These are phyloP conservation scores for Xyrauchen texanus DNA, from an alignment of 2,113 vertebrate species.

Conservation along the genomic window DNA sequence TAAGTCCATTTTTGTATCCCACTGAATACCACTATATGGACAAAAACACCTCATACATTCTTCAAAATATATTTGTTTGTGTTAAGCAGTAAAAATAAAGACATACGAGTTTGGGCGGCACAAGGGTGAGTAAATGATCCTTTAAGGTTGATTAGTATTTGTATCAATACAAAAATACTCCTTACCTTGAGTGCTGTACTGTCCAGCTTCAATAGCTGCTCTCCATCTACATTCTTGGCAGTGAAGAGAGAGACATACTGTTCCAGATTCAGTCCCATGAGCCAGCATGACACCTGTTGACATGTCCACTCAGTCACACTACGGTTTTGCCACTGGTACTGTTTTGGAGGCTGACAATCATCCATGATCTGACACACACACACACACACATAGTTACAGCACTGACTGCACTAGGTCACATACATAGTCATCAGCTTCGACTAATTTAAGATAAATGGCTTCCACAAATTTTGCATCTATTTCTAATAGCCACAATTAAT, in stretches of 20 bases:
- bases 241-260: conserved; percentile 90
- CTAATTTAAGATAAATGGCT: too few relatives aligned
- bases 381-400: background rate
- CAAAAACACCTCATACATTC: too few relatives aligned
- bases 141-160: too few relatives aligned
- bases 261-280: conserved; percentile 87
- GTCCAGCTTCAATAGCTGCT: conserved; percentile 88
- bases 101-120: too few relatives aligned
- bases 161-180: too few relatives aligned
- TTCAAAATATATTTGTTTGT: too few relatives aligned
- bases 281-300: conserved; percentile 91
- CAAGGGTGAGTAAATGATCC: too few relatives aligned
- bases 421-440: background rate
- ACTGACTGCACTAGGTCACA: background rate
- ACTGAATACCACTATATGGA: too few relatives aligned
- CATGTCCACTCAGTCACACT: conserved; percentile 87
- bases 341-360: conserved; percentile 83
- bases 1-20: too few relatives aligned
- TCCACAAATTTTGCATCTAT: too few relatives aligned
- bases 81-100: too few relatives aligned
- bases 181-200: conserved; percentile 88
- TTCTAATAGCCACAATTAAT: too few relatives aligned
- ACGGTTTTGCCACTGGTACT: conserved; percentile 80
- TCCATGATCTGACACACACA: conserved; percentile 82
- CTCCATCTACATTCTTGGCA: conserved; percentile 88